These are phyloP conservation scores for Chloroceryle amazona DNA, from an alignment of 2,797 vertebrate species.

Conservation along the genomic window DNA sequence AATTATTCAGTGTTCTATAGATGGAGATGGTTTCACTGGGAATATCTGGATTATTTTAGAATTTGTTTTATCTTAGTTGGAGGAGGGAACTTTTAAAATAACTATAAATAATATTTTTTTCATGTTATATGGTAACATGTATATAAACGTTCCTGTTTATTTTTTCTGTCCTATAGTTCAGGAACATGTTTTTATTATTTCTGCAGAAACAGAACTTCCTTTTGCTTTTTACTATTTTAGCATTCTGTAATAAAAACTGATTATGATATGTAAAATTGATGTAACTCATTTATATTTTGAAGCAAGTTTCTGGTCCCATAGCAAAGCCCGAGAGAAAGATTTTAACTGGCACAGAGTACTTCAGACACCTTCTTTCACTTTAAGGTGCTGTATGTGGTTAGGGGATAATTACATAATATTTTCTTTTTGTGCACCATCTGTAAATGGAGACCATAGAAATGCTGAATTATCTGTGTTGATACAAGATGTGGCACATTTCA, in stretches of 20 bases:
- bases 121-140: background rate
- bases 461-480: background rate
- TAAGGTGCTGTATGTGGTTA: background rate
- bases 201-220: background rate
- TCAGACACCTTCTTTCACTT: background rate
- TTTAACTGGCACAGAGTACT: background rate
- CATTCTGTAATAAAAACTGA: background rate
- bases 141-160: background rate
- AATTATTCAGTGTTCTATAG: background rate
- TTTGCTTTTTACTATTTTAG: background rate
- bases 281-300: background rate
- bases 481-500: background rate
- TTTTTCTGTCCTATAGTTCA: background rate
- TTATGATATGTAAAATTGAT: background rate
- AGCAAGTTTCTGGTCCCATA: background rate
- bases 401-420: background rate
- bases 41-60: background rate
- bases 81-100: background rate
- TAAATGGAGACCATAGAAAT: background rate
- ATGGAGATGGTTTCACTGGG: background rate
- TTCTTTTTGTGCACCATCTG: background rate
- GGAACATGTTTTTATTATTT: background rate
- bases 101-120: background rate
- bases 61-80: background rate
- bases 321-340: background rate